These are phyloP conservation scores for Fregetta grallaria DNA, from an alignment of 2,113 vertebrate genomes.

Conservation along the genomic window DNA sequence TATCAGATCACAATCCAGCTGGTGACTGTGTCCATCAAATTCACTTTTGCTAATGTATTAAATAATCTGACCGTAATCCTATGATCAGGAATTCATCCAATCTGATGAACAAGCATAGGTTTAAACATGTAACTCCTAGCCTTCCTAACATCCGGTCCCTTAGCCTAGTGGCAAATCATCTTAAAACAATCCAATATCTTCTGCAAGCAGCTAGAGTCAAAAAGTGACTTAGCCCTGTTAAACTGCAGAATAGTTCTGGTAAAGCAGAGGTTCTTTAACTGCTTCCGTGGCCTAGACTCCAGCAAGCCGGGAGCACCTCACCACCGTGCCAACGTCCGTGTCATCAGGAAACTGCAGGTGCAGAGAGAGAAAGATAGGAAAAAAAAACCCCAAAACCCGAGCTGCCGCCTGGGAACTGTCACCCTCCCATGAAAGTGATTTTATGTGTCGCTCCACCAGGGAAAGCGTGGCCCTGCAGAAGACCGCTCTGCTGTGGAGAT, in stretches of 20 bases:
- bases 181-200: neutral
- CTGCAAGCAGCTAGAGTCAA: neutral
- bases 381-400: rapidly evolving
- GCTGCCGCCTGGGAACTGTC: neutral
- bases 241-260: neutral
- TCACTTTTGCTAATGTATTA: conserved; percentile 29
- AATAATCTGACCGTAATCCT: conserved; percentile 29
- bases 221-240: neutral
- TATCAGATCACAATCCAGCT: conserved; percentile 50
- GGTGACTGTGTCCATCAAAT: conserved; percentile 33
- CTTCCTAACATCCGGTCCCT: neutral
- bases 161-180: neutral
- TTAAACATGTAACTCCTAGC: neutral
- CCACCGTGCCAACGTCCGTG: rapidly evolving
- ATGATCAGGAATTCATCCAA: conserved; percentile 50
- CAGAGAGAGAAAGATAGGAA: neutral
- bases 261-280: neutral
- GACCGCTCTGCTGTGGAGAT: neutral
- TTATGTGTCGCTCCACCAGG: neutral
- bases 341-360: neutral
- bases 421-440: neutral
- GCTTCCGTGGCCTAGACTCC: neutral
- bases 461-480: neutral
- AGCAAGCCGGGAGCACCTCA: neutral
- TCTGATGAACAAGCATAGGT: neutral